A percentile compares a stretch with the other conserved stretches of the same genome.
phyloP scores from a whole-genome alignment of 2,113 vertebrate genomes.

The Equus quagga region DNA sequence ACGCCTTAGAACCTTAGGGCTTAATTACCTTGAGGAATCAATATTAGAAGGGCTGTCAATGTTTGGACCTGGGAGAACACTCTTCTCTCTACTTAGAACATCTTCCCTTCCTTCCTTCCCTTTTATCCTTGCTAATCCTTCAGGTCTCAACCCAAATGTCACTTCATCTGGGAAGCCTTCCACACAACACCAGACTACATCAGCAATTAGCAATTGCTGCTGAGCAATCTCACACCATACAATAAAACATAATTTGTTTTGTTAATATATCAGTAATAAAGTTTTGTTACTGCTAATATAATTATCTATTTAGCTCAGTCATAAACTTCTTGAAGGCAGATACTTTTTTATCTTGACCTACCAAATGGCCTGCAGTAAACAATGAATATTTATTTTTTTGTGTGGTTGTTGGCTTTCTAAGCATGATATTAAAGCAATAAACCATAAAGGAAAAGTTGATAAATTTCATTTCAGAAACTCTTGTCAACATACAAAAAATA shows the following conservation, averaged over 20 bases:
- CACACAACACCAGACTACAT: background rate
- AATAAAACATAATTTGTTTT: background rate
- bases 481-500: no score
- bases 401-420: no score
- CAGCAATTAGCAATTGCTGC: background rate
- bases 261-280: background rate
- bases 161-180: background rate
- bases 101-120: rapidly evolving
- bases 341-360: no score
- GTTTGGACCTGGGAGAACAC: background rate
- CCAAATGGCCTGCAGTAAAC: no score
- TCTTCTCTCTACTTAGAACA: background rate
- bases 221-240: background rate
- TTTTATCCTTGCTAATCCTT: background rate
- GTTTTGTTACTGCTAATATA: background rate
- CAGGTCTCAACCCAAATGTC: background rate
- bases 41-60: background rate
- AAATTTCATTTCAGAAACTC: no score
- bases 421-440: no score
- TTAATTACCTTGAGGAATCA: background rate
- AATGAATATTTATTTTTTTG: no score
- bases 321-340: no score
- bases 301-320: no score
- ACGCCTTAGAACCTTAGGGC: background rate
- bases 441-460: no score